Conservation (phyloP, 2,113 vertebrate species). For the Chrysochloris asiatica region DNA sequence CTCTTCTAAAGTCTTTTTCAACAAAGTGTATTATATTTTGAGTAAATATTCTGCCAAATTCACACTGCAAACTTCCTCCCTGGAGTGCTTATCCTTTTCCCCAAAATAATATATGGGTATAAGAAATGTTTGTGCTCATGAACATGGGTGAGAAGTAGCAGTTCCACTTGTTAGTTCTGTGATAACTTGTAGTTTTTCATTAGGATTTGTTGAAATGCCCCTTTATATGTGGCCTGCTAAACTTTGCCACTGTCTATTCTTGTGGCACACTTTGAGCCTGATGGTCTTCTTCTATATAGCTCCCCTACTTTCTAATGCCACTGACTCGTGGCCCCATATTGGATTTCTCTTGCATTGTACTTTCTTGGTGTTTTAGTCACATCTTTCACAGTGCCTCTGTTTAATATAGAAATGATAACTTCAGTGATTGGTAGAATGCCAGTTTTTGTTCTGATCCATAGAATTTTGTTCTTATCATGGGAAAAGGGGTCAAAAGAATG, state of each 20-base stretch:
- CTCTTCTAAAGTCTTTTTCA: background rate
- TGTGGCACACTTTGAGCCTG: background rate
- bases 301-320: too few relatives aligned
- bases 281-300: background rate
- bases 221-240: background rate
- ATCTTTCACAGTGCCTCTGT: too few relatives aligned
- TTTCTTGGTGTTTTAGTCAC: too few relatives aligned
- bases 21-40: background rate
- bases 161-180: background rate
- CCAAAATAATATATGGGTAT: background rate
- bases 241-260: background rate
- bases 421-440: too few relatives aligned
- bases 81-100: background rate
- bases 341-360: too few relatives aligned
- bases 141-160: background rate
- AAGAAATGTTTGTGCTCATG: background rate
- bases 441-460: too few relatives aligned
- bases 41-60: background rate
- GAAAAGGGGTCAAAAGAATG: too few relatives aligned
- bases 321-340: too few relatives aligned
- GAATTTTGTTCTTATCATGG: too few relatives aligned
- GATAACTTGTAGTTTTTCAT: background rate
- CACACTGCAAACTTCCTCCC: background rate
- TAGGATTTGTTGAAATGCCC: background rate
- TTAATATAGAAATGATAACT: too few relatives aligned